A percentile compares a stretch with the other conserved stretches of the same genome.
phyloP scores from a whole-genome alignment of 2,888 invertebrate genomes.

The Macrophya alboannulata region DNA sequence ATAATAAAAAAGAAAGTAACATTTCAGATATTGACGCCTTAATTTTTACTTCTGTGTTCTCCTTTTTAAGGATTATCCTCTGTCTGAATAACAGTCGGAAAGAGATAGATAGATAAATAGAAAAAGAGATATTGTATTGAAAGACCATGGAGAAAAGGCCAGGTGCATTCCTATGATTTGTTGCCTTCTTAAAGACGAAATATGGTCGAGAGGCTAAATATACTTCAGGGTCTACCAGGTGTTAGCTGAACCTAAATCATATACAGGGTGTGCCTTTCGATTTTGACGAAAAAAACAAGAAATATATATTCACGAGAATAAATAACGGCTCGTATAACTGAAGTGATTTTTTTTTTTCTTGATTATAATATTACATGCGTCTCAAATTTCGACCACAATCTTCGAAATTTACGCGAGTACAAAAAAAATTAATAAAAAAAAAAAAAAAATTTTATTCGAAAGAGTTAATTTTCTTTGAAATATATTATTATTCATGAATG shows the following conservation, averaged over 20 bases:
- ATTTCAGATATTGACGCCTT: background rate
- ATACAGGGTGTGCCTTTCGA: background rate
- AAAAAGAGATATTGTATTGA: background rate
- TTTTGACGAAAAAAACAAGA: background rate
- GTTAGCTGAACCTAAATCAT: background rate
- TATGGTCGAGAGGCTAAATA: conserved; percentile 19
- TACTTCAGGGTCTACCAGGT: conserved; percentile 37
- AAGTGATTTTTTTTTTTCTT: background rate
- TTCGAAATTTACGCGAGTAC: no score
- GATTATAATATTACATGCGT: background rate
- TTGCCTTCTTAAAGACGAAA: conserved; percentile 35
- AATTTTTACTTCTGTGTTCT: background rate
- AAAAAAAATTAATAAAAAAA: no score
- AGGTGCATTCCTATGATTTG: conserved; percentile 43
- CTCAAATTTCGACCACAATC: background rate
- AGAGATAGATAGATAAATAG: background rate
- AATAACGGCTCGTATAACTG: background rate
- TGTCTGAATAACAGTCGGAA: background rate
- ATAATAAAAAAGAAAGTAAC: background rate
- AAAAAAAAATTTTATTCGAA: no score
- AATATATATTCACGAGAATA: background rate
- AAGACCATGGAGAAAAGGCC: background rate
- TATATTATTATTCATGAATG: background rate
- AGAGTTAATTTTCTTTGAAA: background rate
- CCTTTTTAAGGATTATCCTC: background rate